Evolutionary conservation across 2,888 invertebrate genomes (phyloP).

Genomic region (Pollenia angustigena): DNA sequence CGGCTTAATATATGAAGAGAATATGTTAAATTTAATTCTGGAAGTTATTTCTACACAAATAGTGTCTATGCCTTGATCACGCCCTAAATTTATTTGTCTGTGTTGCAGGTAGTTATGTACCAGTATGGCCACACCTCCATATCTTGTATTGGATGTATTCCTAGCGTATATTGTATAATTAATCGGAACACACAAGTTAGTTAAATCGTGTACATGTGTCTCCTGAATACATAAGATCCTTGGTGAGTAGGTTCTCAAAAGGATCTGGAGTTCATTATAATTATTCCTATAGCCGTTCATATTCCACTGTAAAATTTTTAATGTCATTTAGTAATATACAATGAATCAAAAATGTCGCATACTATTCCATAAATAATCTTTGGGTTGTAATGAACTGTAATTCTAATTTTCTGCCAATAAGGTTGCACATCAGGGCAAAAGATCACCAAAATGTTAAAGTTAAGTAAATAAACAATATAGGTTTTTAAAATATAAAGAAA

Average conservation of each 20-base stretch:
- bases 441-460: too few relatives aligned
- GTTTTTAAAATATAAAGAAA: not conserved
- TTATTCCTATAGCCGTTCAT: constrained; percentile 53
- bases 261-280: constrained; percentile 47
- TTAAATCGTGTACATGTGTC: not conserved
- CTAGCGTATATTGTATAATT: not conserved
- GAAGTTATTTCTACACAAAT: constrained; percentile 27
- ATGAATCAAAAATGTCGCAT: not conserved
- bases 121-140: constrained; percentile 16
- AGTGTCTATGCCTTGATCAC: not conserved
- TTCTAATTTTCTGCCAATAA: constrained; percentile 37
- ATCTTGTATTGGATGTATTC: constrained; percentile 1
- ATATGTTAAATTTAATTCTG: constrained; percentile 62
- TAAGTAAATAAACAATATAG: too few relatives aligned
- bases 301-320: constrained; percentile 56
- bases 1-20: constrained; percentile 60
- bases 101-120: constrained; percentile 27
- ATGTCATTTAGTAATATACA: constrained; percentile 19
- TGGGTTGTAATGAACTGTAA: constrained; percentile 45
- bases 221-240: constrained; percentile 59
- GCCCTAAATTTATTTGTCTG: not conserved
- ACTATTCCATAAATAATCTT: constrained; percentile 51
- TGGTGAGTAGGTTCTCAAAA: constrained; percentile 30
- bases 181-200: not conserved
- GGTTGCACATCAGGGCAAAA: too few relatives aligned